Conservation (phyloP, 1,140 invertebrate genomes). For the Ceratitis capitata region DNA sequence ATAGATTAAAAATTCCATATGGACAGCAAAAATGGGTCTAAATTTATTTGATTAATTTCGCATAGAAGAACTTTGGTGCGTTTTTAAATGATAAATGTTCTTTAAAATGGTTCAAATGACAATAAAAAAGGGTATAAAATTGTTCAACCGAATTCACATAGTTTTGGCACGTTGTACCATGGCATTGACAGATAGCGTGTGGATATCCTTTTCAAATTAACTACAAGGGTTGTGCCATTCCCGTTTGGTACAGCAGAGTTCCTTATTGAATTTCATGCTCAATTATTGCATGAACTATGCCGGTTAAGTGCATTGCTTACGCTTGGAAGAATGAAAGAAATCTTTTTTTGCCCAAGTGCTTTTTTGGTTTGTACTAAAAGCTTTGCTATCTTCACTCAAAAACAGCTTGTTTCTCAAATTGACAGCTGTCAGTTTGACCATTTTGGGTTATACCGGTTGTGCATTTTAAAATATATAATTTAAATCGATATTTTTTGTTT, state of each 20-base stretch:
- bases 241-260: neutral
- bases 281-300: neutral
- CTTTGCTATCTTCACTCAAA: neutral
- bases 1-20: neutral
- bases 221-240: neutral
- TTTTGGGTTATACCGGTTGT: neutral
- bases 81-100: neutral
- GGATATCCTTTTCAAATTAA: neutral
- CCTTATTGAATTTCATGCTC: neutral
- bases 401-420: neutral
- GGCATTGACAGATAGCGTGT: neutral
- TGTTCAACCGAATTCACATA: neutral
- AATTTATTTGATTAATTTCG: neutral
- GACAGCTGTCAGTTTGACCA: conserved; percentile 1
- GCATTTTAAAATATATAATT: neutral
- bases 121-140: neutral
- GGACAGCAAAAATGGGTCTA: neutral
- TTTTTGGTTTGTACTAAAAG: neutral
- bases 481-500: neutral
- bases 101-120: neutral
- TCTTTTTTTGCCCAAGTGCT: neutral
- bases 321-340: neutral
- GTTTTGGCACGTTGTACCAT: neutral
- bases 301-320: neutral
- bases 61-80: neutral